Base-by-base conservation (phyloP, 2,888 invertebrate genomes). In the Philonicus albiceps region DNA sequence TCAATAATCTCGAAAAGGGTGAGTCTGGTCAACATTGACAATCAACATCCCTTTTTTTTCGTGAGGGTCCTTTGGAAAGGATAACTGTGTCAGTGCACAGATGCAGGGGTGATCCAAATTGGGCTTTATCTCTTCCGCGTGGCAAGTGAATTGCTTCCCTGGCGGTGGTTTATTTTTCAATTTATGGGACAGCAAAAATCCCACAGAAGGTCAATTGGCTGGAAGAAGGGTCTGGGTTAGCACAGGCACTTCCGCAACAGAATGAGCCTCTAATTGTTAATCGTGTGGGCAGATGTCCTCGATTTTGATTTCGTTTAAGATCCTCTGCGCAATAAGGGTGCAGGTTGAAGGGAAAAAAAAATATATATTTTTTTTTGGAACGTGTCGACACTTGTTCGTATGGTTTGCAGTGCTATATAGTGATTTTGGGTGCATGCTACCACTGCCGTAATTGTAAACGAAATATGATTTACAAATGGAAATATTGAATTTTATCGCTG, bases 251-350 rank as follows among this genome's bases (percentile, higher is more conserved):
- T 87, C 87, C 87, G 87, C 86, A n/a, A 86, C 37, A 64, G 87
- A 87, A 87, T 87, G 55, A 85, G 80, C 53, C 86, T 86, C 87
- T 87, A 87, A 87, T 87, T 87, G 87, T 86, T 87, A 87, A 87
- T 87, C 86, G 86, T 86, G 83, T 87, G 80, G 87, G 87, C 87
- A 87, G 87, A 87, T 87, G 87, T 87, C 86, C 86, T 73, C 86
- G 80, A 86, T 87, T 87, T 87, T 81, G 73, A 55, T 19, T 72
- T 74, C n/a, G 5, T 22, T 64, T 11, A 8, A 27, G 64, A 8
- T 13, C 22, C 3, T 7, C 27, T 22, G 64, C 27, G 3, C n/a
- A 53, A 27, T 7, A 22, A 64, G 64, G 64, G 64, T 27, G 27
- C 22, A 64, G 64, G 64, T 64, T 64, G n/a, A 16, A 6, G 6